Evolutionary conservation across 2,113 vertebrate genomes (phyloP).

Genomic region (Onychostruthus taczanowskii): DNA sequence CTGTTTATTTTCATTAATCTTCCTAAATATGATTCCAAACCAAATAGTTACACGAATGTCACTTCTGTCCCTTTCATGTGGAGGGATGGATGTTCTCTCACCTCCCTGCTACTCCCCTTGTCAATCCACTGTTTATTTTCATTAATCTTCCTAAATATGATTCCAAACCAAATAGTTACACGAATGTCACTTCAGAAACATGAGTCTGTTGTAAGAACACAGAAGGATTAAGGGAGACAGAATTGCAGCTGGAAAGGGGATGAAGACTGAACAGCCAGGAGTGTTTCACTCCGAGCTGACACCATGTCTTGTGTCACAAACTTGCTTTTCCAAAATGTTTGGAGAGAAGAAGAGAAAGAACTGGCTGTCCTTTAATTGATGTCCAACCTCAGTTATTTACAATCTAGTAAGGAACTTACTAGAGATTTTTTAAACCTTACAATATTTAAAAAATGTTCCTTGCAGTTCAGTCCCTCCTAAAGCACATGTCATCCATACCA

Average conservation of each 20-base stretch:
- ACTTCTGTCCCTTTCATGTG: background rate
- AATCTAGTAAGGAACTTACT: background rate
- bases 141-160: background rate
- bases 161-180: background rate
- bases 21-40: background rate
- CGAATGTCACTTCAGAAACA: background rate
- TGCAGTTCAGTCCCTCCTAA: background rate
- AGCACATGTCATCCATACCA: background rate
- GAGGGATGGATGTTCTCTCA: background rate
- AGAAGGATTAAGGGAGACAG: background rate
- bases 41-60: fast-evolving
- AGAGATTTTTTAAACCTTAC: background rate
- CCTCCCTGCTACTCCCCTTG: background rate
- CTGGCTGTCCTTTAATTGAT: background rate
- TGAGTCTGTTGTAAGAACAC: fast-evolving
- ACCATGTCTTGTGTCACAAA: fast-evolving
- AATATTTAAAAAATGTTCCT: background rate
- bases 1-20: background rate
- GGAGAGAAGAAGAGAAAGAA: background rate
- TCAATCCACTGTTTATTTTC: background rate
- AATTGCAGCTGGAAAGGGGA: background rate
- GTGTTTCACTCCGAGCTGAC: background rate
- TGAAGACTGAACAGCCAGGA: background rate
- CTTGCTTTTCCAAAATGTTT: background rate
- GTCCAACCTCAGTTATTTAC: background rate